Base-by-base conservation (phyloP, 2,888 invertebrate species). In the Aelia acuminata region DNA sequence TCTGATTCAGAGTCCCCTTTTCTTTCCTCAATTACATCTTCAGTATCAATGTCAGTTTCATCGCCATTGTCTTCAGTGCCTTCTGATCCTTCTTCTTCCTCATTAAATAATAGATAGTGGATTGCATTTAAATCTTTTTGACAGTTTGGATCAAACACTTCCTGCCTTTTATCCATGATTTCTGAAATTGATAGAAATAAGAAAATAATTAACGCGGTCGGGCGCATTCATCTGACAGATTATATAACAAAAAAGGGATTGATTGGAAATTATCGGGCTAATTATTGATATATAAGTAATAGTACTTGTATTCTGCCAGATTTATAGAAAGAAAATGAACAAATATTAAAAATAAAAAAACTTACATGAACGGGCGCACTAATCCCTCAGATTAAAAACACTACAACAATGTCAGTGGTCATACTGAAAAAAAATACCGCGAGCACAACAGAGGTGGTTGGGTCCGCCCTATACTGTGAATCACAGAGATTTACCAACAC, bases 171-270 rank as follows among this genome's bases (percentile, higher is more conserved):
- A 84, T 1, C 84, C 11, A 35, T 84, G 3, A 7, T 22, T 84
- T 84, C 10, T 47, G 39, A n/a, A 35, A 84, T n/a, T n/a, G n/a
- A n/a, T n/a, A n/a, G n/a, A n/a, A n/a, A n/a, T n/a, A n/a, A n/a
- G n/a, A 7, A 84, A 39, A 43, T 7, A 47, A 35, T 39, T 43
- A 4, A 3, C 47, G 39, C 84, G 15, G 15, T 39, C 35, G 84
- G 31, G 84, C 39, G 35, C 35, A 84, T n/a, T 84, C 84, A 84
- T 84, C 84, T 84, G 43, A 84, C 84, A 84, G 84, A 84, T 84
- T 84, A 47, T 15, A 18, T 84, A 3, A 47, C 3, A n/a, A 84
- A 5, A 43, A 35, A 84, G 20, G 84, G 47, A 13, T 39, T 43
- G 1, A 43, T 10, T 84, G 18, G 20, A 7, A 43, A 47, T 39